These are phyloP conservation scores for Phrynocephalus guinanensis DNA, from an alignment of 2,797 vertebrate genomes.

Conservation along the genomic window DNA sequence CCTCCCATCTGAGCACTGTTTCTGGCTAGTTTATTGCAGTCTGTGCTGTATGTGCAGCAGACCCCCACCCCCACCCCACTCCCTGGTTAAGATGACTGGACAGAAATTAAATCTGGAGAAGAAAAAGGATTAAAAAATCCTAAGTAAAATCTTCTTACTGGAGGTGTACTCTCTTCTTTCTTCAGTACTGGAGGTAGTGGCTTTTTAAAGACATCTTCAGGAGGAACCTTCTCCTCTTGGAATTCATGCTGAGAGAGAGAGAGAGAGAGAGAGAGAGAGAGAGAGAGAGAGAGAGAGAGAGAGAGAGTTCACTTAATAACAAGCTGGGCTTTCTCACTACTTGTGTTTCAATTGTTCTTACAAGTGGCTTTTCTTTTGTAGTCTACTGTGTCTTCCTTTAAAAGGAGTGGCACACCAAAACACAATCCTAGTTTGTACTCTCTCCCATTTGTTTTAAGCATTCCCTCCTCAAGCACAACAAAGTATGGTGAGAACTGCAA, in stretches of 20 bases:
- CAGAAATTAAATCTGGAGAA: background rate
- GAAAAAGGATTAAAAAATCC: background rate
- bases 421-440: background rate
- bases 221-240: conserved; percentile 72
- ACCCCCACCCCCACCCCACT: too few relatives aligned
- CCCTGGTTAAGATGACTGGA: background rate
- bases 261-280: conserved; percentile 60
- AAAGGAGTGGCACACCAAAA: background rate
- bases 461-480: background rate
- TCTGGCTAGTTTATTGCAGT: background rate
- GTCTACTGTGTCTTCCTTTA: background rate
- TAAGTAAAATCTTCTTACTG: conserved; percentile 77
- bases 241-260: conserved; percentile 68
- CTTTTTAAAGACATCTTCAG: conserved; percentile 95
- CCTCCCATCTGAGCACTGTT: background rate
- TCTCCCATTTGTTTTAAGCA: background rate
- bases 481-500: background rate
- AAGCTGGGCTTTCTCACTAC: background rate
- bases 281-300: conserved; percentile 54
- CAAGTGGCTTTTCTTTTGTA: background rate
- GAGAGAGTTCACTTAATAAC: background rate
- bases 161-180: conserved; percentile 86
- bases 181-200: conserved; percentile 91
- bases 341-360: background rate
- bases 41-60: background rate